phyloP scores from a whole-genome alignment of 1,140 invertebrate genomes.

The Plutomurus gul region DNA sequence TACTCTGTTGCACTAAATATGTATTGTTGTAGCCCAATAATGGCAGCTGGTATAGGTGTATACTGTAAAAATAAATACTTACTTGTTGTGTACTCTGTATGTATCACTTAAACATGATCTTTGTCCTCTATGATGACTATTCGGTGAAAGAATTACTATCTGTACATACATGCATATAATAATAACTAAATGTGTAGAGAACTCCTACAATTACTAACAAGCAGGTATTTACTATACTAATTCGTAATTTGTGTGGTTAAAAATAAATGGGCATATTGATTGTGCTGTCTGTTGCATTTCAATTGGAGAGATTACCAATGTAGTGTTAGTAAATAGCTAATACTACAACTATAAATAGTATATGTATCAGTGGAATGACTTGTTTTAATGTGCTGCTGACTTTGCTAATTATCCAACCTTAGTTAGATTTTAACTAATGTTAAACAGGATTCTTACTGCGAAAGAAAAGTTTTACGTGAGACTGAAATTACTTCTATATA shows the following conservation, averaged over 20 bases:
- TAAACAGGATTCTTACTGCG: background rate
- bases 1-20: background rate
- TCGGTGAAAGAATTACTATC: too few species aligned
- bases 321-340: background rate
- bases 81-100: background rate
- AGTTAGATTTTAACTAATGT: background rate
- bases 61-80: background rate
- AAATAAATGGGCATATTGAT: constrained; percentile 16
- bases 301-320: background rate
- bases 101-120: too few species aligned
- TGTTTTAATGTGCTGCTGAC: background rate
- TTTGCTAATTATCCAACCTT: constrained; percentile 15
- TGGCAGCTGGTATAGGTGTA: constrained; percentile 1
- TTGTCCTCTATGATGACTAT: too few species aligned
- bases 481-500: constrained; percentile 27
- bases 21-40: constrained; percentile 8
- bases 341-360: background rate
- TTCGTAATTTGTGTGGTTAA: too few species aligned
- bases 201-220: too few species aligned
- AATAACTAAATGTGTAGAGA: too few species aligned
- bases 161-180: too few species aligned
- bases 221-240: too few species aligned
- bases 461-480: constrained; percentile 22
- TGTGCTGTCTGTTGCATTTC: constrained; percentile 19
- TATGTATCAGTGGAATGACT: too few species aligned